phyloP scores from a whole-genome alignment of 1,140 invertebrate genomes.

The Arion vulgaris region DNA sequence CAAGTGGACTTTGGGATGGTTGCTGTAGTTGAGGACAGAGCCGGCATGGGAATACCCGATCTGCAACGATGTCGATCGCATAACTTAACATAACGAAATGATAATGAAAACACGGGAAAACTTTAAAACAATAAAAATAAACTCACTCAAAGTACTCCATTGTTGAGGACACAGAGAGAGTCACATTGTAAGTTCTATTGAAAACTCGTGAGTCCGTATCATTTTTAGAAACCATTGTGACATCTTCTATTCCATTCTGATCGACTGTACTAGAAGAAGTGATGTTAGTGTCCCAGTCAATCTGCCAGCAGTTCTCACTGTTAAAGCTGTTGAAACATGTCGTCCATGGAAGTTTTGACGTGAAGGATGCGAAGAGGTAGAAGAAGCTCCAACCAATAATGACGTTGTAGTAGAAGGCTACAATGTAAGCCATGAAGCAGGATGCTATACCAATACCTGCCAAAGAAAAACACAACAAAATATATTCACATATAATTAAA shows the following conservation, averaged over 20 bases:
- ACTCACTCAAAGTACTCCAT: conserved; percentile 60
- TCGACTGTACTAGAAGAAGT: not conserved
- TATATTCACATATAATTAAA: too few species aligned
- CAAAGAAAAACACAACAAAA: too few species aligned
- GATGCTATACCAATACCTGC: conserved; percentile 69
- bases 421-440: conserved; percentile 94
- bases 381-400: conserved; percentile 98
- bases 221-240: not conserved
- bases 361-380: conserved; percentile 98
- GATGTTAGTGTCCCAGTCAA: conserved; percentile 31
- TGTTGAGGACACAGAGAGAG: conserved; percentile 45
- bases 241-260: not conserved
- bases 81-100: too few species aligned
- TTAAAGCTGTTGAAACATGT: conserved; percentile 95
- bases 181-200: conserved; percentile 35
- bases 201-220: not conserved
- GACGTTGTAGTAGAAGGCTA: conserved; percentile 99
- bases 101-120: too few species aligned
- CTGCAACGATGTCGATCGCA: too few species aligned
- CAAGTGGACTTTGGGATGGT: too few species aligned
- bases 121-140: too few species aligned
- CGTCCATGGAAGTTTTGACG: conserved; percentile 90
- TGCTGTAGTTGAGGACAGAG: too few species aligned
- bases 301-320: conserved; percentile 81
- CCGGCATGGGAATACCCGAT: too few species aligned